Base-by-base conservation (phyloP, 2,888 invertebrate genomes). In the Chrysomela aeneicollis region DNA sequence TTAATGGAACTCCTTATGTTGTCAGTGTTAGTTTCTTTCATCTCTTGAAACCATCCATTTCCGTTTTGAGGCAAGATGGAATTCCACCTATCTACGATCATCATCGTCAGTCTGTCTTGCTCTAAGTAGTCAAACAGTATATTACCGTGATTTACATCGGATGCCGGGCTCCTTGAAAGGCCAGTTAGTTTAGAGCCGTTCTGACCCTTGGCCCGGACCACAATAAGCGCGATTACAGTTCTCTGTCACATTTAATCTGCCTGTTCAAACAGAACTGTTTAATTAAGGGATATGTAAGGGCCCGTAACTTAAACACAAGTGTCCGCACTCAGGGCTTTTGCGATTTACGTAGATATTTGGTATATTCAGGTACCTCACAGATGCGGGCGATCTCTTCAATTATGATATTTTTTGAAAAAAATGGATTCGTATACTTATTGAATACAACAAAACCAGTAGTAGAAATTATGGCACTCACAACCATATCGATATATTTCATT, bases 191-290 rank as follows among this genome's bases (percentile, higher is more conserved):
- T 67, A 52, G 61, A 66, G 64, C 67, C 68, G 66, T 70, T 60
- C 69, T 73, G 75, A 72, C 74, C 77, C 76, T 66, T 59, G 52
- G 64, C 63, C 70, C 73, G 77, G 77, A 77, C 82, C 82, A 83
- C 83, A 83, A 83, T 83, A 82, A 82, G 82, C 82, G 77, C 81
- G 81, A 82, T 83, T 83, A 83, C 82, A 82, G 79, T 82, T 82
- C 82, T 80, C 77, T 82, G 83, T 83, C 83, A 83, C 82, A 83
- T 83, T 82, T 83, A 83, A 83, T 83, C 83, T 82, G 81, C 81
- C 80, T 81, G 82, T 82, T 82, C 83, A 83, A 83, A 83, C 82
- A 83, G 81, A 78, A 81, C 82, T 82, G 82, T 83, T 83, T 83
- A 83, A 83, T 83, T 83, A 83, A 83, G 80, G 82, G 82, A 82